phyloP scores from a whole-genome alignment of 2,113 vertebrate species.

The Brachyistius frenatus region DNA sequence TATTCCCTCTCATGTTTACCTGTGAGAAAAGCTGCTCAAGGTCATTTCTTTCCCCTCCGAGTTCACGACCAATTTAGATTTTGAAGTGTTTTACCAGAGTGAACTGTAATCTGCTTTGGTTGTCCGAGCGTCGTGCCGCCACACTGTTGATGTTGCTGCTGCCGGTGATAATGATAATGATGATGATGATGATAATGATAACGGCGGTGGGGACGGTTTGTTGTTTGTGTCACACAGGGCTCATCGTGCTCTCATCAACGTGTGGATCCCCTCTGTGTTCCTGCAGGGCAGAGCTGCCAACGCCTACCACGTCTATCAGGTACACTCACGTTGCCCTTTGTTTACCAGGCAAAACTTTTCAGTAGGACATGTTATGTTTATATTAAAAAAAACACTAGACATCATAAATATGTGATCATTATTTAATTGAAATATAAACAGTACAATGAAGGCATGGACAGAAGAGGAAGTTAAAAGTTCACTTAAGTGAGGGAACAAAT shows the following conservation, averaged over 20 bases:
- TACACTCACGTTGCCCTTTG: constrained; percentile 49
- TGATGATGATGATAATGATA: constrained; percentile 34
- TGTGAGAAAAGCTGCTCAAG: too few relatives aligned
- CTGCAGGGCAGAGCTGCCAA: constrained; percentile 96
- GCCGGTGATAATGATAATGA: constrained; percentile 35
- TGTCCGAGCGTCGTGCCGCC: constrained; percentile 15
- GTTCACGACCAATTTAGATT: constrained; percentile 2
- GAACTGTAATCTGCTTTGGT: constrained; percentile 28
- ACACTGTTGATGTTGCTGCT: constrained; percentile 35
- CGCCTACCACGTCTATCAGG: constrained; percentile 98
- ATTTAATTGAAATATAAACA: neutral
- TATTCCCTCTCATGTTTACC: neutral
- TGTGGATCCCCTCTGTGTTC: constrained; percentile 99
- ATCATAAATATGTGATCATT: too few relatives aligned
- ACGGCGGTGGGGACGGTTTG: constrained; percentile 30
- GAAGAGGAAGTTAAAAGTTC: constrained; percentile 20
- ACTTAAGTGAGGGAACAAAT: constrained; percentile 33
- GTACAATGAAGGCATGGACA: neutral
- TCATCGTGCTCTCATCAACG: constrained; percentile 97
- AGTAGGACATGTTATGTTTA: neutral
- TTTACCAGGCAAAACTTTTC: neutral
- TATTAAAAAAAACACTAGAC: too few relatives aligned
- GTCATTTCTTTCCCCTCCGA: too few relatives aligned
- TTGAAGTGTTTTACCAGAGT: constrained; percentile 29
- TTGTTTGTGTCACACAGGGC: constrained; percentile 84